Base-by-base conservation (phyloP, 30 jellyfish, hydroid and myxozoan genomes). In the Hydra vulgaris region DNA sequence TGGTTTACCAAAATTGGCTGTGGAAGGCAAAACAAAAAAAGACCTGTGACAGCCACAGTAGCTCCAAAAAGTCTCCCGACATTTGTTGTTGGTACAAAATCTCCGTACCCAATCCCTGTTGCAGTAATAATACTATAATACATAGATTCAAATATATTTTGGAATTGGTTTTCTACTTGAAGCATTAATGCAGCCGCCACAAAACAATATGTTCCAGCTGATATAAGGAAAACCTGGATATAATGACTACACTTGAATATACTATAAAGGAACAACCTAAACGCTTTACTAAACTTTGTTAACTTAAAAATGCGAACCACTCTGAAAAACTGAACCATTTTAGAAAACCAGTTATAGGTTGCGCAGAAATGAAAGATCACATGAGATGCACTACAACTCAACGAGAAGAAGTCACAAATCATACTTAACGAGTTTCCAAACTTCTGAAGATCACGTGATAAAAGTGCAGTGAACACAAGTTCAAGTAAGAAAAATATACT, bases 81-180 rank as follows among this genome's bases (percentile, higher is more conserved):
- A 17, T 25, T 25, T 18, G 96, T 75, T 66, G 82, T 70, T 70
- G 96, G 96, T 56, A 72, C 84, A 12, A 88, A 82, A 70, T 88
- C 96, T 15, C 96, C 96, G 55, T 88, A 88, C 21, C 96, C 96
- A 7, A 88, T 94, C 15, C 86, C 93, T 16, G 96, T 88, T 85
- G 77, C 74, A 21, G 96, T 88, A n/a, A 88, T 88, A 23, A 82
- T 74, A 21, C 86, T 80, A 77, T 83, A 88, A 94, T 94, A 88
- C 25, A 79, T 53, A 0, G 96, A 20, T 25, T 88, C 96, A 21
- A 94, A 94, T 0, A 88, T 76, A 25, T 94, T 88, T n/a, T 18
- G 18, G 27, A 88, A 88, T 17, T 22, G 18, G 25, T 22, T n/a
- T 69, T 88, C 96, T 7, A 79, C 69, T 40, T 73, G 74, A 76